Conservation (phyloP, 2,888 invertebrate species). For the Euplagia quadripunctaria region DNA sequence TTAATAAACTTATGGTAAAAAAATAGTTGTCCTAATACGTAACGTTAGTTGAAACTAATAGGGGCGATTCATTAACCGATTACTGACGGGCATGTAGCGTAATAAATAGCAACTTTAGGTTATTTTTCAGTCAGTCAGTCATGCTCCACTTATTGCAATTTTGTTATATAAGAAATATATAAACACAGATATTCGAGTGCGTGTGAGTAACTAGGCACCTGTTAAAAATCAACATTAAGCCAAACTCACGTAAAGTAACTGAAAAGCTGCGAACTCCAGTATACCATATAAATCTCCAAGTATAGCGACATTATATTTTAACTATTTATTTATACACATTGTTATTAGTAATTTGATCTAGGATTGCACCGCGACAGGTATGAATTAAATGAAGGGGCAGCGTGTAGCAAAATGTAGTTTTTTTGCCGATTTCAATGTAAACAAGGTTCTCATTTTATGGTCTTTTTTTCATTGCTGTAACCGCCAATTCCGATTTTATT, state of each 20-base stretch:
- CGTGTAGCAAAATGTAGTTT: background rate
- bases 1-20: constrained; percentile 11
- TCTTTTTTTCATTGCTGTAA: background rate
- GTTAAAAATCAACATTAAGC: constrained; percentile 7
- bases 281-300: background rate
- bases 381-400: background rate
- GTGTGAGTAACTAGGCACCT: constrained; percentile 38
- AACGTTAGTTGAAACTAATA: background rate
- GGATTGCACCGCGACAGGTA: background rate
- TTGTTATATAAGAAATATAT: background rate
- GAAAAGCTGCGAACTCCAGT: background rate
- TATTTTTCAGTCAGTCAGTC: too few species aligned
- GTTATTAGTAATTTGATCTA: background rate
- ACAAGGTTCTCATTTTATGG: background rate
- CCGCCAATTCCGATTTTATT: background rate
- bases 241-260: background rate
- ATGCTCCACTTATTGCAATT: background rate
- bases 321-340: background rate
- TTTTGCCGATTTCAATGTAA: background rate
- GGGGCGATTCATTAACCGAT: background rate
- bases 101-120: background rate
- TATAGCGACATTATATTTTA: background rate
- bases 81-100: background rate
- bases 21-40: background rate
- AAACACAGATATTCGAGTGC: constrained; percentile 67